Percentiles rank a stretch among this genome's conserved stretches.
phyloP scores from a whole-genome alignment of 2,113 vertebrate genomes.

The Gambusia holbrooki region DNA sequence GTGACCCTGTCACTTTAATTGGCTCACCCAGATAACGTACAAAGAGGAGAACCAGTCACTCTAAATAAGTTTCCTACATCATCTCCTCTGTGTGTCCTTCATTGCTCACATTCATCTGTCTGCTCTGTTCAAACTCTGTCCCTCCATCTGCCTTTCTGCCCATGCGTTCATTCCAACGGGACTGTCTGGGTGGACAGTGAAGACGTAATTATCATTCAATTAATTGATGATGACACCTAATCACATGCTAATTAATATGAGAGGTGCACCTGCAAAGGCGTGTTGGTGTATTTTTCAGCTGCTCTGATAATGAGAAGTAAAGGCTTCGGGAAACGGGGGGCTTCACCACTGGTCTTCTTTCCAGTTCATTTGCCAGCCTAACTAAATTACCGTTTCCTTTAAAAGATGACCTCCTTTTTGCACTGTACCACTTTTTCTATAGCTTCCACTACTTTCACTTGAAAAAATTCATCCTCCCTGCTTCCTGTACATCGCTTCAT shows the following conservation, averaged over 20 bases:
- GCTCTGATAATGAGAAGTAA: constrained; percentile 13
- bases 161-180: neutral
- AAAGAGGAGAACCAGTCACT: constrained; percentile 33
- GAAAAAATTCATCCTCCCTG: constrained; percentile 11
- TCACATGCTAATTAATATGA: constrained; percentile 47
- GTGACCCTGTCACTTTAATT: constrained; percentile 25
- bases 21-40: constrained; percentile 32
- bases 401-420: constrained; percentile 43
- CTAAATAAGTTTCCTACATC: constrained; percentile 17
- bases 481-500: neutral
- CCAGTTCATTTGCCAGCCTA: constrained; percentile 14
- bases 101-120: neutral
- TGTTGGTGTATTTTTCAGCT: constrained; percentile 8
- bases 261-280: constrained; percentile 1
- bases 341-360: constrained; percentile 5
- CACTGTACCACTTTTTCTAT: constrained; percentile 15
- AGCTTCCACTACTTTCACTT: constrained; percentile 2
- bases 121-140: constrained; percentile 8
- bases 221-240: constrained; percentile 60
- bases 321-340: constrained; percentile 16
- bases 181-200: constrained; percentile 35
- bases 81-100: constrained; percentile 30
- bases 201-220: constrained; percentile 56
- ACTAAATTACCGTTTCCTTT: constrained; percentile 31
- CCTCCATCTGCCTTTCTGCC: constrained; percentile 14